Conservation (phyloP, 2,888 invertebrate genomes). For the Leucophenga montana region DNA sequence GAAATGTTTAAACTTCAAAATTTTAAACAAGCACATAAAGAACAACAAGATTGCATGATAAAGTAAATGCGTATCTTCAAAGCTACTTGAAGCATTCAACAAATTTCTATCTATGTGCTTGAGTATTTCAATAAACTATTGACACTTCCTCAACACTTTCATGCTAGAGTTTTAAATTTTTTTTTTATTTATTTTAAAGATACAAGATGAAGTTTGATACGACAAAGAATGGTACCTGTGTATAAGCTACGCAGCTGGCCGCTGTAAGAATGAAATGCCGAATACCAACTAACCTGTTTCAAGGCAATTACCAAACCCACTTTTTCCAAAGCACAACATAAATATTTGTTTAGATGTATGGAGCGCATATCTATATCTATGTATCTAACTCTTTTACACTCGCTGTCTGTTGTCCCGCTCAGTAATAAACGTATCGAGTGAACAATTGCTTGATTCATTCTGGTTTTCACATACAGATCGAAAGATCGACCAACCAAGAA, state of each 20-base stretch:
- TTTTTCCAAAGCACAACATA: slow-evolving; percentile 43
- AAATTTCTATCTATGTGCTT: background rate
- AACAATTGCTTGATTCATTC: slow-evolving; percentile 62
- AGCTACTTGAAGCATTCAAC: background rate
- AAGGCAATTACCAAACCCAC: slow-evolving; percentile 61
- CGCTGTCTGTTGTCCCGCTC: background rate
- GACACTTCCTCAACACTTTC: slow-evolving; percentile 21
- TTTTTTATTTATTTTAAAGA: background rate
- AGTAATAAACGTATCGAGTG: slow-evolving; percentile 40
- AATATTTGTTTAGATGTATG: slow-evolving; percentile 41
- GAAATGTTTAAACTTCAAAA: background rate
- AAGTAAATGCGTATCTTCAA: background rate
- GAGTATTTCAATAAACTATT: slow-evolving; percentile 10
- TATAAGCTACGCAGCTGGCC: background rate
- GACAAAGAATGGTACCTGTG: slow-evolving; percentile 11
- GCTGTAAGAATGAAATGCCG: slow-evolving; percentile 1
- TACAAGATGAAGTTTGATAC: background rate
- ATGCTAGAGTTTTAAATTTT: background rate
- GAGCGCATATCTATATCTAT: slow-evolving; percentile 30
- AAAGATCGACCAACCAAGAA: too few species aligned
- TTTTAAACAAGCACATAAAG: background rate
- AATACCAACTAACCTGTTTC: slow-evolving; percentile 46
- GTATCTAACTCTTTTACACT: slow-evolving; percentile 32
- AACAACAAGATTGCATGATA: background rate
- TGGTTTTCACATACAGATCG: slow-evolving; percentile 6